phyloP scores from a whole-genome alignment of 2,113 vertebrate genomes.

The Herpailurus yagouaroundi region DNA sequence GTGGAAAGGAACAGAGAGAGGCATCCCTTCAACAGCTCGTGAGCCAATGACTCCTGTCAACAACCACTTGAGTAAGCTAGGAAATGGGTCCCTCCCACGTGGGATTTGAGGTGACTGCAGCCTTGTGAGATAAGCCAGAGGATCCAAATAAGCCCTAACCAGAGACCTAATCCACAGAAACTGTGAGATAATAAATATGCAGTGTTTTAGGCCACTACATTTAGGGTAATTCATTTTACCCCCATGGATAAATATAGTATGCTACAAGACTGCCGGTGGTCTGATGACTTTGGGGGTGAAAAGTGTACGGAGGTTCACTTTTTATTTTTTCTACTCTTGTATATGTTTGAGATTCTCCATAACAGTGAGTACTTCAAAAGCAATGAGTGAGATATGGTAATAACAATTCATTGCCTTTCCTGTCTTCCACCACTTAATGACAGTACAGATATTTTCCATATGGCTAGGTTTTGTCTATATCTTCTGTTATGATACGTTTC shows the following conservation, averaged over 20 bases:
- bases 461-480: background rate
- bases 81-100: background rate
- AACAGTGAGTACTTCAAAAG: constrained; percentile 22
- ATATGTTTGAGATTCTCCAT: constrained; percentile 8
- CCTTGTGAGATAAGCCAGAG: background rate
- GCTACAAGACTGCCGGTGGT: background rate
- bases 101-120: background rate
- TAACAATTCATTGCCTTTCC: background rate
- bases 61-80: background rate
- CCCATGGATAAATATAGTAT: background rate
- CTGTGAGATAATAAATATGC: background rate
- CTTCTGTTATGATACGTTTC: background rate
- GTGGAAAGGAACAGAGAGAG: background rate
- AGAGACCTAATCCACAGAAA: background rate
- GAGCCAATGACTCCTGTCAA: background rate
- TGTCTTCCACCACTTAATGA: background rate
- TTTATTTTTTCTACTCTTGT: background rate
- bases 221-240: background rate
- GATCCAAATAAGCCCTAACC: background rate
- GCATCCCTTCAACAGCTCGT: background rate
- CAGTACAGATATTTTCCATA: background rate
- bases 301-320: background rate
- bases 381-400: background rate
- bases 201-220: background rate
- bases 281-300: background rate